phyloP scores from a whole-genome alignment of 2,113 vertebrate genomes.

The Cichladusa arquata region DNA sequence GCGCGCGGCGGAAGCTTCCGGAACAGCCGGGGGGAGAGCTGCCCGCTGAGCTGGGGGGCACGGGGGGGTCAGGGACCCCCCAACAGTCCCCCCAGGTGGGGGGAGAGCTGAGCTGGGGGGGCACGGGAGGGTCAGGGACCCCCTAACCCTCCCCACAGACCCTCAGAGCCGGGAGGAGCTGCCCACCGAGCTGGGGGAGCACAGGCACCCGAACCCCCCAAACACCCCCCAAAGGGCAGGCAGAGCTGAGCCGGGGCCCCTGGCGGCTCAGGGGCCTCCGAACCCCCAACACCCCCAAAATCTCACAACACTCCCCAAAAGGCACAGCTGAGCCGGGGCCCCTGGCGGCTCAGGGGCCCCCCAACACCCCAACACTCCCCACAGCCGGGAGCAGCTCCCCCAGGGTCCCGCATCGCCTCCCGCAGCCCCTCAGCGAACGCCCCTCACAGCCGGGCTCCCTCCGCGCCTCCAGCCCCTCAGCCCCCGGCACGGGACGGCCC shows the following conservation, averaged over 20 bases:
- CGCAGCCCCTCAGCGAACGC: neutral
- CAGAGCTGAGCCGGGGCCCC: neutral
- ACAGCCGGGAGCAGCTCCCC: neutral
- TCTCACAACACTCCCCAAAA: no score
- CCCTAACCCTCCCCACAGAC: no score
- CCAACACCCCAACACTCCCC: neutral
- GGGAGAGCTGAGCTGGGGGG: neutral
- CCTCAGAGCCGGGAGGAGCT: neutral
- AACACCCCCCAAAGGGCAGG: no score
- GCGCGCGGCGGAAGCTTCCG: slow-evolving; percentile 88
- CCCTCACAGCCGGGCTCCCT: no score
- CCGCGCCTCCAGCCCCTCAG: no score
- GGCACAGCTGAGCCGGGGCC: neutral
- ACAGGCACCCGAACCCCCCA: neutral
- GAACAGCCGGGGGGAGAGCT: slow-evolving; percentile 87
- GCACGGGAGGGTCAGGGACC: neutral
- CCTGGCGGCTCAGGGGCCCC: neutral
- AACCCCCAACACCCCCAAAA: no score
- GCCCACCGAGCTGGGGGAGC: neutral
- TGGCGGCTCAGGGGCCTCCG: neutral
- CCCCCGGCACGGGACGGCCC: no score
- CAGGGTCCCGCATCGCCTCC: neutral
- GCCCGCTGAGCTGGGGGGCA: slow-evolving; percentile 82
- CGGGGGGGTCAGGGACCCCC: neutral
- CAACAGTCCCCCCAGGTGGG: neutral